These are phyloP conservation scores for Plecturocebus donacophilus DNA, from an alignment of 2,113 vertebrate species.

Conservation along the genomic window DNA sequence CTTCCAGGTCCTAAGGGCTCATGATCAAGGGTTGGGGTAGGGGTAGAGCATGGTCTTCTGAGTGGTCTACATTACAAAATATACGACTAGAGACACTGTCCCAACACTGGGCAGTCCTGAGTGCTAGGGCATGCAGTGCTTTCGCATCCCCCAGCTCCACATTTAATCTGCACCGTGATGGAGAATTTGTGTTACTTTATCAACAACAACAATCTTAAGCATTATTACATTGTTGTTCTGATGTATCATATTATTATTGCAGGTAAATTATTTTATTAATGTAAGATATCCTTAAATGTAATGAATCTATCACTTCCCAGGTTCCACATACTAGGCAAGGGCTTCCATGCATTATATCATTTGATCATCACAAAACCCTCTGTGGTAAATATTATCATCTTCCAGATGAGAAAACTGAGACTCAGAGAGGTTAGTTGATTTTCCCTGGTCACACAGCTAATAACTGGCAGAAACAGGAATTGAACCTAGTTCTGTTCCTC, in stretches of 20 bases:
- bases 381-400: neutral
- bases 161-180: neutral
- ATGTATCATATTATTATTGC: neutral
- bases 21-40: neutral
- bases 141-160: neutral
- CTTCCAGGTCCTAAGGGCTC: neutral
- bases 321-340: neutral
- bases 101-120: neutral
- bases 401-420: neutral
- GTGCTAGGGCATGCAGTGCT: neutral
- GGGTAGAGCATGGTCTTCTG: neutral
- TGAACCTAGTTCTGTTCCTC: neutral
- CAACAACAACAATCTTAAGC: neutral
- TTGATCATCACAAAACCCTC: neutral
- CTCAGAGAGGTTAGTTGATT: neutral
- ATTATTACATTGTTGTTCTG: neutral
- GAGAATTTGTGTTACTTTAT: neutral
- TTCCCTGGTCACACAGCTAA: neutral
- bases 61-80: neutral
- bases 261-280: neutral
- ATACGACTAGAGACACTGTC: neutral
- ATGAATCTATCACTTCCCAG: neutral
- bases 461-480: neutral
- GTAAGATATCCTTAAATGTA: neutral
- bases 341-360: neutral